Evolutionary conservation across 2,797 vertebrate genomes (phyloP), one percentile per base, ranked within the genome.

Genomic region (Hybognathus amarus): DNA sequence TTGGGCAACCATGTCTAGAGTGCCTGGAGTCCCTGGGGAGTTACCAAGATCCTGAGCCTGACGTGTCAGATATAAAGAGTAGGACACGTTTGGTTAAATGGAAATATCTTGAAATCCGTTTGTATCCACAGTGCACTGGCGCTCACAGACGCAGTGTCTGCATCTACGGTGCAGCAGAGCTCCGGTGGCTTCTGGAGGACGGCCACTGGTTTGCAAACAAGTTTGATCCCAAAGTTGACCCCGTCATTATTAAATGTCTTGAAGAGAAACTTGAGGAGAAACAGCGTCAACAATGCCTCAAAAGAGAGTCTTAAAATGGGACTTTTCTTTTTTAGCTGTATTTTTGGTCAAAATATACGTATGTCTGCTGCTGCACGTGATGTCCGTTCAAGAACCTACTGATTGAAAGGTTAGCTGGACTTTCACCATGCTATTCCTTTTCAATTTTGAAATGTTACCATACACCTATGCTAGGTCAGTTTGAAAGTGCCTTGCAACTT

Each of bases 171-270:
- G 93, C 96, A 0, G 95, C 96, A 5, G 97, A 98, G 82, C 91
- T 98, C 54, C 94, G 95, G 33, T 98, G 97, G 97, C 96, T 98
- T 59, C 91, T 98, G 9, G 92, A 93, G 81, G 94, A 95, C 0
- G 95, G 96, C 1, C 97, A 98, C 82, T 98, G 97, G 97, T 98
- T 98, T 15, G 97, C 96, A 64, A 98, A 98, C 92, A 98, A 98
- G 87, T 95, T 98, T 88, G 97, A 98, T 86, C 95, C 96, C 64
- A 97, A 96, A 90, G 96, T 98, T 54, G 97, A 98, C 79, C 97
- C 97, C 2, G 64, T 97, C 81, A 90, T 98, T 87, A 91, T 96
- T 73, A 95, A 95, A 89, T 98, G 97, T 89, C 92, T 98, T 84
- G 96, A 96, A 88, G 95, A 97, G 91, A 97, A 95, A 84, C 91